phyloP scores from a whole-genome alignment of 2,888 invertebrate genomes.

The Allolobophora icterica region DNA sequence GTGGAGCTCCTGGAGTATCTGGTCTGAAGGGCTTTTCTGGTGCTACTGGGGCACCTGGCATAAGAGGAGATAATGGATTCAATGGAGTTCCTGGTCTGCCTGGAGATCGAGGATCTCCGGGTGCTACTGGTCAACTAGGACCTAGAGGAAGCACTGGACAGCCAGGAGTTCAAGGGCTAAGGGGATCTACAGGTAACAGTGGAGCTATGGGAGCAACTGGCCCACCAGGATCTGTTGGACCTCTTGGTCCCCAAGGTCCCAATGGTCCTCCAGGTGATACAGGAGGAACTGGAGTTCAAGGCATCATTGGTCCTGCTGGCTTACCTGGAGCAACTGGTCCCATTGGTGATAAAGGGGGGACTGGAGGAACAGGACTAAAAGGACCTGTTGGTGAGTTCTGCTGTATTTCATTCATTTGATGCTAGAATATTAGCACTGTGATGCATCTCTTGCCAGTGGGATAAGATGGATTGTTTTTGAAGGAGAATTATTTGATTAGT shows the following conservation, averaged over 20 bases:
- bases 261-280: conserved; percentile 44
- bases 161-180: conserved; percentile 41
- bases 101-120: conserved; percentile 39
- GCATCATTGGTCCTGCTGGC: conserved; percentile 48
- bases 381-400: conserved; percentile 67
- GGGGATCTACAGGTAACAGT: conserved; percentile 69
- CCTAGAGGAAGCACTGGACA: conserved; percentile 40
- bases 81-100: conserved; percentile 38
- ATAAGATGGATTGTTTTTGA: neutral
- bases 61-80: conserved; percentile 41
- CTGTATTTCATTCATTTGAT: conserved; percentile 12
- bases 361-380: conserved; percentile 58
- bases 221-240: conserved; percentile 39
- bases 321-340: conserved; percentile 70
- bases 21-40: conserved; percentile 38
- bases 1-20: conserved; percentile 53
- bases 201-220: conserved; percentile 41
- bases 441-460: neutral
- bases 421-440: conserved; percentile 27
- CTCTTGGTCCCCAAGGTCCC: conserved; percentile 45
- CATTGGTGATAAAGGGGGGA: conserved; percentile 64
- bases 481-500: neutral
- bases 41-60: conserved; percentile 40
- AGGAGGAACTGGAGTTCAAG: conserved; percentile 40
- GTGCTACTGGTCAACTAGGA: conserved; percentile 42